Evolutionary conservation across 2,888 invertebrate species (phyloP), one percentile per base, ranked within the genome.

Genomic region (Lasioglossum lativentre): DNA sequence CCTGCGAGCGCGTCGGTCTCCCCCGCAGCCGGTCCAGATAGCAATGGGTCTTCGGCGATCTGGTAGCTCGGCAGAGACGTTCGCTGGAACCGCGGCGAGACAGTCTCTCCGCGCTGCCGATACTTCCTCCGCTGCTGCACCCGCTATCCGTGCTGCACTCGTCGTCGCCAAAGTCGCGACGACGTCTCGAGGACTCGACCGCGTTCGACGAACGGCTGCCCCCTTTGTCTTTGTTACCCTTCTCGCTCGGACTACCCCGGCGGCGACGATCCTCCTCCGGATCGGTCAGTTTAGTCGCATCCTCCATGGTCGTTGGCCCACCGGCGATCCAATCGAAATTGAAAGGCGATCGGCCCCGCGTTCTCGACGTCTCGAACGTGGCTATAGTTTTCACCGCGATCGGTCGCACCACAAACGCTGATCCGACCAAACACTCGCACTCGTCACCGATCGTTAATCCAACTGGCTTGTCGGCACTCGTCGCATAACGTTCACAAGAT

Each of bases 61-160:
- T 88, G n/a, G 89, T 86, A 30, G 87, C 87, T 2, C 88, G 89
- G 82, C 92, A 93, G 0, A 93, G 83, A 8, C 93, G 89, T 30
- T 94, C 94, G 56, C 90, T 89, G 83, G 93, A 93, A 16, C 91
- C 92, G 40, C 92, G 92, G 23, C 92, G 91, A 16, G 93, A 93
- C 0, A 93, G 70, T 14, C 92, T 86, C 71, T 93, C 93, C 19
- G 92, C 92, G 85, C 94, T 94, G 27, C 92, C 94, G 83, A 90
- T 93, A 95, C 96, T 77, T 30, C 96, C 89, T 94, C 96, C 85
- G 90, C 96, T 92, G 95, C 96, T 85, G 95, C 95, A 92, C 95
- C 96, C 94, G 87, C 95, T 94, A 90, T 94, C 94, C 23, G 93
- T 93, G 88, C 93, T 94, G 90, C 93, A 93, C 86, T 94, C 93